Base-by-base conservation (phyloP, 2,113 vertebrate genomes). In the Actenoides lindsayi region DNA sequence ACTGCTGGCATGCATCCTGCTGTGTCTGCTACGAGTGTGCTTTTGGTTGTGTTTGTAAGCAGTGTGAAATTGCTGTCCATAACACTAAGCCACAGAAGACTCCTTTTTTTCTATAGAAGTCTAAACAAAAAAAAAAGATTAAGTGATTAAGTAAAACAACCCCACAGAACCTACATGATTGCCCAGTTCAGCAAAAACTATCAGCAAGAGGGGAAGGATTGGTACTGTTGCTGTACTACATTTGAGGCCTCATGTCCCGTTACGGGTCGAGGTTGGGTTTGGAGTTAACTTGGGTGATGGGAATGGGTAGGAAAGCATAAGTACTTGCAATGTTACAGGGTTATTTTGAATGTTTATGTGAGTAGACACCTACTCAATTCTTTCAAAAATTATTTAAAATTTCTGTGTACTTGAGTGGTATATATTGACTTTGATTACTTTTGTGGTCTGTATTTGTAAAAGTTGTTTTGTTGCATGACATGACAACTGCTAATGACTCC, bases 1-100 rank as follows among this genome's bases (percentile, higher is more conserved):
- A n/a, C 28, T 2, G 5, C 51, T 88, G 24, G 10, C 21, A 12
- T 21, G 18, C 27, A 12, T 39, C 39, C 41, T 83, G 67, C 35
- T 2, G 2, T 5, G 28, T 20, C 73, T 17, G 5, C 35, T 62
- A 4, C 0, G 0, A 10, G 13, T 44, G 16, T 78, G 35, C 28
- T 44, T 83, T 73, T 68, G 28, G 6, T 56, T 86, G 21, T 27
- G 35, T 68, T 77, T 87, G 39, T 56, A 67, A 62, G 46, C 31
- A 14, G 13, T 33, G 25, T 62, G 59, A 67, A 76, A 63, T 30
- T 65, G n/a, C 16, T 50, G 4, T 41, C 30, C 8, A 18, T 21
- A 23, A 33, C 33, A 71, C n/a, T 37, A 51, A 54, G 27, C 11
- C 46, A 53, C 6, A 53, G 7, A 67, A 70, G 11, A 44, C 10